Evolutionary conservation across 2,797 vertebrate genomes (phyloP).

Genomic region (Garrulus glandarius): DNA sequence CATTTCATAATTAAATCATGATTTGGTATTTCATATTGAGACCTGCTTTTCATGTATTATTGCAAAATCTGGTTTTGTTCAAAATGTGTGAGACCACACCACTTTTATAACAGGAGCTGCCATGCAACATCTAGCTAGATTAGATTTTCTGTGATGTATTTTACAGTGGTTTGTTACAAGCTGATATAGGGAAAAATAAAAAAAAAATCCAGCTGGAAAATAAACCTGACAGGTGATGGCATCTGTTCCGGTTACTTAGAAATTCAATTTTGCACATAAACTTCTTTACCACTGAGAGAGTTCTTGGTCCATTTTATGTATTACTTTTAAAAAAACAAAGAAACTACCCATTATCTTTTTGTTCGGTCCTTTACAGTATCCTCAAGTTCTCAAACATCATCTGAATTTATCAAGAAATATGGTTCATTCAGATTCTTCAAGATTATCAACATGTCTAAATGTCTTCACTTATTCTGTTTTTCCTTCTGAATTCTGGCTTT

Average conservation of each 20-base stretch:
- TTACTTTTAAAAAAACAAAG: not conserved
- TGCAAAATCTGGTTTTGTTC: not conserved
- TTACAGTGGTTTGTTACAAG: not conserved
- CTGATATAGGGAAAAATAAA: not conserved
- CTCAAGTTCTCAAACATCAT: not conserved
- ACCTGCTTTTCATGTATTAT: not conserved
- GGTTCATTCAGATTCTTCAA: not conserved
- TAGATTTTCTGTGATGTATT: not conserved
- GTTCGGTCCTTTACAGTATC: not conserved
- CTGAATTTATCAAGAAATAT: not conserved
- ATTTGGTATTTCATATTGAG: not conserved
- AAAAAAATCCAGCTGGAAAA: not conserved
- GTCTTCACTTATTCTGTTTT: not conserved
- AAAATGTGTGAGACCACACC: not conserved
- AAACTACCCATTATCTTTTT: not conserved
- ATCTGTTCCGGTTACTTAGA: not conserved
- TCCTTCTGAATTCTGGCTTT: not conserved
- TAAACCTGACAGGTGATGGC: not conserved
- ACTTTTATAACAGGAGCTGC: not conserved
- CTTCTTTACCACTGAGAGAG: not conserved
- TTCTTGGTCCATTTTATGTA: not conserved
- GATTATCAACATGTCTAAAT: not conserved
- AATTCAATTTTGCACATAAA: not conserved
- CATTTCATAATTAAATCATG: not conserved
- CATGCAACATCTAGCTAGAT: not conserved